Evolutionary conservation across 1,140 invertebrate species (phyloP).

Genomic region (Chelonus insularis): DNA sequence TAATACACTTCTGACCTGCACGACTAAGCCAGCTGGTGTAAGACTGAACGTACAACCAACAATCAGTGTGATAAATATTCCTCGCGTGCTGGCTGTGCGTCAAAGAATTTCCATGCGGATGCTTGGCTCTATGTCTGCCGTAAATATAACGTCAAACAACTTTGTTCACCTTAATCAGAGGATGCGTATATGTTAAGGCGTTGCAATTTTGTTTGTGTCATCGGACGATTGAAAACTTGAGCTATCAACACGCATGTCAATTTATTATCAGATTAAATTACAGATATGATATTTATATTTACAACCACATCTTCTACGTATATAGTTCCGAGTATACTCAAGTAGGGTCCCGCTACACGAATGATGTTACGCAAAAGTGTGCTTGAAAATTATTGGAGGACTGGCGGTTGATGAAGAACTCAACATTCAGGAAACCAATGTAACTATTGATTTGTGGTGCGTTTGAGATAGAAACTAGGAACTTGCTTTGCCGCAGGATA

Average conservation of each 20-base stretch:
- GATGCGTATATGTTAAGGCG: conserved; percentile 3
- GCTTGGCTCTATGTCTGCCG: conserved; percentile 34
- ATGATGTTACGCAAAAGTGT: too few relatives aligned
- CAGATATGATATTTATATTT: neutral
- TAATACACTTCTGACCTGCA: neutral
- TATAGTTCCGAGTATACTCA: too few relatives aligned
- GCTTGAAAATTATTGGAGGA: too few relatives aligned
- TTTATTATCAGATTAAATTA: neutral
- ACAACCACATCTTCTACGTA: neutral
- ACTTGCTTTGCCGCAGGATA: too few relatives aligned
- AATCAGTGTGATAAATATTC: conserved; percentile 45
- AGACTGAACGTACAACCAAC: conserved; percentile 5
- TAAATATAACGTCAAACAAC: conserved; percentile 39
- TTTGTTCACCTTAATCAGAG: conserved; percentile 30
- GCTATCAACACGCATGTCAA: conserved; percentile 8
- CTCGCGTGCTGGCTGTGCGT: conserved; percentile 35
- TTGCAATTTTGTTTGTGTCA: conserved; percentile 13
- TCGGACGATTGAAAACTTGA: neutral
- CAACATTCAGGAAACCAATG: too few relatives aligned
- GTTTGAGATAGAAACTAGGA: too few relatives aligned
- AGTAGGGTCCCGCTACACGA: too few relatives aligned
- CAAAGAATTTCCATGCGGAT: conserved; percentile 41
- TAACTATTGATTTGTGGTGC: too few relatives aligned
- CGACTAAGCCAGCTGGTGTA: conserved; percentile 4
- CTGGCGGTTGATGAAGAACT: too few relatives aligned